These are phyloP conservation scores for Physeter macrocephalus DNA, from an alignment of 2,113 vertebrate genomes.

Conservation along the genomic window DNA sequence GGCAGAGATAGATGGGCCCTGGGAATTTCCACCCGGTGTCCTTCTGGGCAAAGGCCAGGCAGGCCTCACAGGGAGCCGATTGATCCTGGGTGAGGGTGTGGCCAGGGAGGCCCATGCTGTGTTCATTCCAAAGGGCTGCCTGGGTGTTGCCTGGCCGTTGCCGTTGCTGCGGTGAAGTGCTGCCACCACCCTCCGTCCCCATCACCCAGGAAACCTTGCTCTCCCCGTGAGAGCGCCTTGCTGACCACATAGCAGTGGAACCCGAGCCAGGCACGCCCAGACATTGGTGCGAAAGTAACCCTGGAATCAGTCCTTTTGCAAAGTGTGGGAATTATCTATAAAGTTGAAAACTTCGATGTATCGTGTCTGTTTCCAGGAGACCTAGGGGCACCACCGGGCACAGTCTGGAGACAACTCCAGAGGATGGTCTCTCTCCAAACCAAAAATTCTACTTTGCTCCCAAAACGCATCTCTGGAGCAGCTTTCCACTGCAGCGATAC, in stretches of 20 bases:
- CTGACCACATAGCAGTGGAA: too few relatives aligned
- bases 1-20: not conserved
- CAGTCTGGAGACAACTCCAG: not conserved
- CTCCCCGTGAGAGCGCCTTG: too few relatives aligned
- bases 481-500: rapidly evolving
- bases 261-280: not conserved
- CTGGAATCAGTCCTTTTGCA: not conserved
- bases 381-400: too few relatives aligned
- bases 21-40: not conserved
- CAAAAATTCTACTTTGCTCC: not conserved
- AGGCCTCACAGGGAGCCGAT: not conserved
- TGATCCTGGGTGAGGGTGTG: not conserved
- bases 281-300: rapidly evolving
- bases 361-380: not conserved
- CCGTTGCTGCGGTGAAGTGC: not conserved
- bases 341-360: not conserved
- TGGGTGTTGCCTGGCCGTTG: not conserved
- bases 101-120: not conserved
- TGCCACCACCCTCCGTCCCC: not conserved
- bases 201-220: rapidly evolving
- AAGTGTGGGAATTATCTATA: not conserved
- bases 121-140: constrained; percentile 16
- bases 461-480: not conserved
- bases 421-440: not conserved
- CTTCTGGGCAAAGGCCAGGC: not conserved